phyloP scores from a whole-genome alignment of 2,888 invertebrate genomes.

The Cheilosia urbana region DNA sequence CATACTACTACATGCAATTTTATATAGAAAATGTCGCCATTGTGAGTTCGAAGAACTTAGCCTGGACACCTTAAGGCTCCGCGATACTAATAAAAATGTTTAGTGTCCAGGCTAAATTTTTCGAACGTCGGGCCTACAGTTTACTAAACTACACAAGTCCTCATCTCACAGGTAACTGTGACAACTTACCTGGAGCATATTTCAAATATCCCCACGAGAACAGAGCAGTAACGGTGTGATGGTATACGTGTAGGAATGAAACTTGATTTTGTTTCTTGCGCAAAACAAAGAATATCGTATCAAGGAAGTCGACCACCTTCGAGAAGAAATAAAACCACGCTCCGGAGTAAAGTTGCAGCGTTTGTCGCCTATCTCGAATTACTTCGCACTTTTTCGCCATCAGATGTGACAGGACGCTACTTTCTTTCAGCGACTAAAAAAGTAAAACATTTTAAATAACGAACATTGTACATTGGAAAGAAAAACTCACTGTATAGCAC shows the following conservation, averaged over 20 bases:
- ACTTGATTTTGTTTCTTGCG: conserved; percentile 95
- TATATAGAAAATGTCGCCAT: too few species aligned
- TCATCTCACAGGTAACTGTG: too few species aligned
- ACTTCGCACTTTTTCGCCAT: conserved; percentile 81
- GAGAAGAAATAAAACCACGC: conserved; percentile 93
- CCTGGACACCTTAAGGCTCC: too few species aligned
- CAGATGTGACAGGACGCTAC: conserved; percentile 80
- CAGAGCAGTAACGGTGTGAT: conserved; percentile 92
- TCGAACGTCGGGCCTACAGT: neutral
- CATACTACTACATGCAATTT: too few species aligned
- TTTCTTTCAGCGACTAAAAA: conserved; percentile 80
- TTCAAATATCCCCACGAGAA: conserved; percentile 92
- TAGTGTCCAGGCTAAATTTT: too few species aligned
- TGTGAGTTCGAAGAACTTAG: too few species aligned
- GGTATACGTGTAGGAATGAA: conserved; percentile 94
- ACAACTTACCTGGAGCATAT: conserved; percentile 88
- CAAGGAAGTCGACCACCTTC: conserved; percentile 90
- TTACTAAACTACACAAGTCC: too few species aligned
- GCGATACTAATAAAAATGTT: too few species aligned
- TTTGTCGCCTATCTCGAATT: conserved; percentile 82
- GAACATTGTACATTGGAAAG: neutral
- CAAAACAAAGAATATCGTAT: conserved; percentile 94
- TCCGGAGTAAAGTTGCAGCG: conserved; percentile 85
- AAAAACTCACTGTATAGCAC: conserved; percentile 81
- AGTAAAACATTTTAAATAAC: neutral